Evolutionary conservation across 2,113 vertebrate species (phyloP), one percentile per base, ranked within the genome.

Genomic region (Coturnix japonica): DNA sequence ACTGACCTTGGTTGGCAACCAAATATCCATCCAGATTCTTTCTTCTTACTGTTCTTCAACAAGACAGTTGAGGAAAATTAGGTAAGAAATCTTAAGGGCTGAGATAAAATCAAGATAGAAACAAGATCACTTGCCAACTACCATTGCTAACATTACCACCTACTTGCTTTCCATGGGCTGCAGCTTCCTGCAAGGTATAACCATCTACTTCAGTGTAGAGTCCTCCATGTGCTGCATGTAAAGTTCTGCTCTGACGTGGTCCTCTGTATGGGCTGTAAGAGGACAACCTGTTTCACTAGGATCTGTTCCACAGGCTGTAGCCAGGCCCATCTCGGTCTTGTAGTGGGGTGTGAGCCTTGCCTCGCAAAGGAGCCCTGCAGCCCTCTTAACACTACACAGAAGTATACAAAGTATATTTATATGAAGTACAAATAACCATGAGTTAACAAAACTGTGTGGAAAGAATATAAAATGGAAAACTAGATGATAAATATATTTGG

Each of bases 271-370:
- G 14, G 10, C 47, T 49, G 47, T 49, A 49, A 49, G 47, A 21
- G 47, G 47, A 49, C 47, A 49, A 21, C 11, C 20, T 53, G 13
- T 1, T 1, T 65, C 37, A 60, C 28, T 16, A 46, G 9, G 4
- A 10, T 33, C 12, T 72, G 9, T 9, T 53, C 20, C 39, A 61
- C 6, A 11, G 11, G 9, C 39, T 75, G 30, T 21, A 35, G 6
- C 46, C 46, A 22, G 46, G 35, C 17, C 57, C 14, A 72, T 19
- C 37, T 0, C 0, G 67, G 2, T 9, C 5, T 9, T n/a, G 8
- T 0, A 0, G 18, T 9, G 25, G 13, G 13, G 33, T 3, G 37
- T 3, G 4, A 65, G 7, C 10, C 11, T 17, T 13, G 41, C 14
- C 30, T 28, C 41, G 28, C 3, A 51, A 23, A 11, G 49, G 21